phyloP scores from a whole-genome alignment of 2,113 vertebrate genomes.

The Desmodus rotundus region DNA sequence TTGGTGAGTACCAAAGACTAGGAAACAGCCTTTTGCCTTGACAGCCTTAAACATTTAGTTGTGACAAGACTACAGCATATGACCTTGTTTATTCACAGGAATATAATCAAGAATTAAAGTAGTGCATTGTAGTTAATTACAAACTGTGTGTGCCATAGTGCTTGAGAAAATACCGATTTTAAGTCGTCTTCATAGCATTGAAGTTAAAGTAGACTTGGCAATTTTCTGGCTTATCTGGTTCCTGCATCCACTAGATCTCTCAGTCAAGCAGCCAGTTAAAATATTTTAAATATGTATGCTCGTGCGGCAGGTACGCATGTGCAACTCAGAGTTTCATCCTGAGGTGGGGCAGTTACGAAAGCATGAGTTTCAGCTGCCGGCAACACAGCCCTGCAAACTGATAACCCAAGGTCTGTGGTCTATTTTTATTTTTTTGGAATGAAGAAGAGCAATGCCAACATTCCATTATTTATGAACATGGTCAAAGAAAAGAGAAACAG shows the following conservation, averaged over 20 bases:
- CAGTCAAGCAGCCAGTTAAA: neutral
- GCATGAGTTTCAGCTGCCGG: neutral
- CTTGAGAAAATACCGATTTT: neutral
- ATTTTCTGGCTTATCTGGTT: neutral
- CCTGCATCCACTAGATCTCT: neutral
- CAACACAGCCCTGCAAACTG: neutral
- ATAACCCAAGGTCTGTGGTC: constrained; percentile 5
- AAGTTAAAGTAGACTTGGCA: neutral
- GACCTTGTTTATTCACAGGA: neutral
- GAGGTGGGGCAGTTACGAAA: neutral
- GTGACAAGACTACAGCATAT: neutral
- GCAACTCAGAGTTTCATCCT: neutral
- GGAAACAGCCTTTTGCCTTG: neutral
- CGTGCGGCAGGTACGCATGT: neutral
- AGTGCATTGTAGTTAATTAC: neutral
- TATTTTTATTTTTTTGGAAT: neutral
- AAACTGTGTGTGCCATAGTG: neutral
- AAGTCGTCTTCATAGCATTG: neutral
- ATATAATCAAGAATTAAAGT: neutral
- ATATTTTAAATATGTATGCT: neutral
- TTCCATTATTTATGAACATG: constrained; percentile 32
- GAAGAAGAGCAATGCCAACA: constrained; percentile 23
- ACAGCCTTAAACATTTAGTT: neutral
- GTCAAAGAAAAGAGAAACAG: constrained; percentile 6
- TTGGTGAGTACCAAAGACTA: neutral